Conservation (phyloP, 2,888 invertebrate species). For the Conistra vaccinii region DNA sequence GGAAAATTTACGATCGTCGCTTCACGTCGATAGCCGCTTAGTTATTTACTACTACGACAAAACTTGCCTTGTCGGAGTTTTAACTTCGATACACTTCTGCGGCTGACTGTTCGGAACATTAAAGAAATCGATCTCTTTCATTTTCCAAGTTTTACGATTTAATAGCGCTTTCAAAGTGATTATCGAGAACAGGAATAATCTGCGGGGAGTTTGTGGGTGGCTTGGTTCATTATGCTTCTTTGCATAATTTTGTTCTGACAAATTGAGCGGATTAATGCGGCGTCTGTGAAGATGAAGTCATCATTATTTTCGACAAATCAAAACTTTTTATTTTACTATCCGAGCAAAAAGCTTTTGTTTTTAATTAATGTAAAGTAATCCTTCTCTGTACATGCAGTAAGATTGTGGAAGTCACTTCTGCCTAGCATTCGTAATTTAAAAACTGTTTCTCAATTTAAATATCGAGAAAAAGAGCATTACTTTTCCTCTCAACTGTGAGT, state of each 20-base stretch:
- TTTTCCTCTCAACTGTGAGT: too few relatives aligned
- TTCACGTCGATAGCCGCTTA: slow-evolving; percentile 81
- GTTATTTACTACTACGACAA: slow-evolving; percentile 81
- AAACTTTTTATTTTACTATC: background rate
- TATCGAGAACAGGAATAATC: slow-evolving; percentile 40
- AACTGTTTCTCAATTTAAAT: too few relatives aligned
- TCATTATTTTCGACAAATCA: background rate
- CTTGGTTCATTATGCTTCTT: slow-evolving; percentile 24
- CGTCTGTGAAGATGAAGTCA: background rate
- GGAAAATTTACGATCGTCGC: slow-evolving; percentile 88
- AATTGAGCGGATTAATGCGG: slow-evolving; percentile 33
- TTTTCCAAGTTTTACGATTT: slow-evolving; percentile 47
- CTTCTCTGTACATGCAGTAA: too few relatives aligned
- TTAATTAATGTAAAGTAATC: too few relatives aligned
- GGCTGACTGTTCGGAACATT: slow-evolving; percentile 47
- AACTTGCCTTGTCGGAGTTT: slow-evolving; percentile 71
- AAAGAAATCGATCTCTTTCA: slow-evolving; percentile 61
- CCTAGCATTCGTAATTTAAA: too few relatives aligned
- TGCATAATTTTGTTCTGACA: slow-evolving; percentile 42
- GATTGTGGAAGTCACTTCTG: too few relatives aligned
- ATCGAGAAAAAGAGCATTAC: too few relatives aligned
- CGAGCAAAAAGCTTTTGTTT: background rate
- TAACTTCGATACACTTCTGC: slow-evolving; percentile 60
- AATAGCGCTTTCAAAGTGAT: slow-evolving; percentile 37
- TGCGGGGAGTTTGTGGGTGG: slow-evolving; percentile 20